A percentile compares a stretch with the other conserved stretches of the same genome.
Conservation (phyloP, 1,140 invertebrate genomes). For the Megathymus violae region DNA sequence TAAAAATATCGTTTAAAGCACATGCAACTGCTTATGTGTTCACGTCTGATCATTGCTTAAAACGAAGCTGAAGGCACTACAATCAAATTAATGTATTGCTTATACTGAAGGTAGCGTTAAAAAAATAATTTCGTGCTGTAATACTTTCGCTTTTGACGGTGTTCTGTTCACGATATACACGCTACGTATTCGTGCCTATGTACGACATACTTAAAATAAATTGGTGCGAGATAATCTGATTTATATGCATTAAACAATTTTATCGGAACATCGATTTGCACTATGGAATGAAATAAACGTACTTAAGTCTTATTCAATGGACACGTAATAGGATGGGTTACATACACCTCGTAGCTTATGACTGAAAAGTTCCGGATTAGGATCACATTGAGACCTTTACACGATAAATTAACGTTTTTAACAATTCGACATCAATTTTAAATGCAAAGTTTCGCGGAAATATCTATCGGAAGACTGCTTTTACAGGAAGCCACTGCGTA, state of each 20-base stretch:
- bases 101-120: slow-evolving; percentile 74
- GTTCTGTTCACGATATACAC: slow-evolving; percentile 46
- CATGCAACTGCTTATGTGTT: slow-evolving; percentile 72
- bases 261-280: slow-evolving; percentile 54
- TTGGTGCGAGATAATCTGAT: slow-evolving; percentile 34
- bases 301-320: slow-evolving; percentile 40
- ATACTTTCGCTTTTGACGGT: slow-evolving; percentile 62
- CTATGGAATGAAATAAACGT: slow-evolving; percentile 57
- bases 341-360: slow-evolving; percentile 45
- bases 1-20: slow-evolving; percentile 82
- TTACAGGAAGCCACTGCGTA: slow-evolving; percentile 80
- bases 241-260: slow-evolving; percentile 40
- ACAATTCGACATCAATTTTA: slow-evolving; percentile 68
- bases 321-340: slow-evolving; percentile 47
- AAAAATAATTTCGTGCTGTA: slow-evolving; percentile 74
- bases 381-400: slow-evolving; percentile 42
- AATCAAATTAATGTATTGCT: slow-evolving; percentile 79
- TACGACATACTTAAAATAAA: slow-evolving; percentile 53
- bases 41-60: slow-evolving; percentile 65
- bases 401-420: slow-evolving; percentile 36
- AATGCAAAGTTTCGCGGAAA: slow-evolving; percentile 78
- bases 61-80: slow-evolving; percentile 82
- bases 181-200: slow-evolving; percentile 51
- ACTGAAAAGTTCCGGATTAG: slow-evolving; percentile 38
- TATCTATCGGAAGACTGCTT: slow-evolving; percentile 82